Evolutionary conservation across 2,888 invertebrate species (phyloP).

Genomic region (Hydraecia micacea): DNA sequence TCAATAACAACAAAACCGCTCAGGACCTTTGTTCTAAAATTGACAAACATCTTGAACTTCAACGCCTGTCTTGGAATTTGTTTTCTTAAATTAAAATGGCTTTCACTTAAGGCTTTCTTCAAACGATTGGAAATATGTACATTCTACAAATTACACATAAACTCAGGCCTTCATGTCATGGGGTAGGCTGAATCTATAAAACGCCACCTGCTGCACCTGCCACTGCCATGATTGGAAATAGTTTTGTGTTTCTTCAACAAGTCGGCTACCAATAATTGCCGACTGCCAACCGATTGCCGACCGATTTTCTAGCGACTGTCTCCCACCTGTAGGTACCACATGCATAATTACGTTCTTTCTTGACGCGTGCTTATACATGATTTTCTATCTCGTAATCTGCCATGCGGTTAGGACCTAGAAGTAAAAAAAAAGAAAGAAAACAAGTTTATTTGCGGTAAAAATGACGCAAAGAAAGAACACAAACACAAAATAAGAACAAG

Average conservation of each 20-base stretch:
- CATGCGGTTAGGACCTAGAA: not conserved
- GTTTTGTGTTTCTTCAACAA: not conserved
- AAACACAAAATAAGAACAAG: too few species aligned
- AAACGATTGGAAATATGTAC: not conserved
- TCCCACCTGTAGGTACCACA: too few species aligned
- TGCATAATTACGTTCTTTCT: not conserved
- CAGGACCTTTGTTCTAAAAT: not conserved
- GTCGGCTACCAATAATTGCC: not conserved
- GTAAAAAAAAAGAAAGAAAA: not conserved
- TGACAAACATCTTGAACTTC: conserved; percentile 8
- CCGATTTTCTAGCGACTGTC: not conserved
- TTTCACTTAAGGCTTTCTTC: not conserved
- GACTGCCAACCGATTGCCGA: too few species aligned
- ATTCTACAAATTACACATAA: not conserved
- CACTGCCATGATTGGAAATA: not conserved
- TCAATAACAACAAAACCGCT: not conserved
- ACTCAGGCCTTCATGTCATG: not conserved
- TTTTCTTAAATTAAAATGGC: not conserved
- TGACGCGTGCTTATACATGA: not conserved
- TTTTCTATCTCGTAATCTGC: not conserved
- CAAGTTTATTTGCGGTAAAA: not conserved
- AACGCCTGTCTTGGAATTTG: not conserved
- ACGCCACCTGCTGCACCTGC: not conserved
- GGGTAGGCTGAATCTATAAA: not conserved
- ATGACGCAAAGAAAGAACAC: not conserved